phyloP scores from a whole-genome alignment of 2,113 vertebrate species.

The Macrotus californicus region DNA sequence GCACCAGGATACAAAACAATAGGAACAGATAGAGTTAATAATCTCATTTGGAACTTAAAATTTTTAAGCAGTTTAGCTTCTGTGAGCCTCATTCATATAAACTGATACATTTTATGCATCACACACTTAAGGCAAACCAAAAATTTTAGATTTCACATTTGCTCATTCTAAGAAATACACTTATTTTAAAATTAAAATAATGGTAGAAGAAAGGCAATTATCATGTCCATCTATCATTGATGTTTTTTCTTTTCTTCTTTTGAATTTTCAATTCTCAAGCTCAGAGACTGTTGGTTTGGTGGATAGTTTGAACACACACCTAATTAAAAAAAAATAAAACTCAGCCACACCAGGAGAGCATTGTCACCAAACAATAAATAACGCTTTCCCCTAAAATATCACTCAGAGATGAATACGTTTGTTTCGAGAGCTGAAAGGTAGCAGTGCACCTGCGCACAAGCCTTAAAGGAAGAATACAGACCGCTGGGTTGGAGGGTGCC shows the following conservation, averaged over 20 bases:
- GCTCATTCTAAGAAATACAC: background rate
- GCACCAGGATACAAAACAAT: background rate
- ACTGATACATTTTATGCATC: background rate
- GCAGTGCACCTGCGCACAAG: conserved; percentile 78
- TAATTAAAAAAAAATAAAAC: conserved; percentile 52
- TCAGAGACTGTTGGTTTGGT: background rate
- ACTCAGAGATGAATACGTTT: conserved; percentile 46
- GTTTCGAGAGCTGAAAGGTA: conserved; percentile 42
- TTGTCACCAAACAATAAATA: conserved; percentile 48
- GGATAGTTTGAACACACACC: conserved; percentile 4
- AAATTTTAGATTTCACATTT: background rate
- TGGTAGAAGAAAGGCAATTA: background rate
- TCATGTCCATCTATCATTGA: background rate
- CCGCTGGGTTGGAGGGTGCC: conserved; percentile 70
- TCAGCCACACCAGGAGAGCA: background rate
- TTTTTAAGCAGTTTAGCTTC: background rate
- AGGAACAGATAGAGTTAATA: background rate
- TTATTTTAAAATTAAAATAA: background rate
- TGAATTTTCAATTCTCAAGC: background rate
- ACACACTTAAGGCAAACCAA: background rate
- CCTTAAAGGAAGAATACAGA: conserved; percentile 76
- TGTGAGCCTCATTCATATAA: background rate
- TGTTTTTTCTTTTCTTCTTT: background rate
- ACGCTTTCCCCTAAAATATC: conserved; percentile 3
- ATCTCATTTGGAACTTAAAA: background rate